Conservation (phyloP, 2,888 invertebrate genomes). For the Hydraecia micacea region DNA sequence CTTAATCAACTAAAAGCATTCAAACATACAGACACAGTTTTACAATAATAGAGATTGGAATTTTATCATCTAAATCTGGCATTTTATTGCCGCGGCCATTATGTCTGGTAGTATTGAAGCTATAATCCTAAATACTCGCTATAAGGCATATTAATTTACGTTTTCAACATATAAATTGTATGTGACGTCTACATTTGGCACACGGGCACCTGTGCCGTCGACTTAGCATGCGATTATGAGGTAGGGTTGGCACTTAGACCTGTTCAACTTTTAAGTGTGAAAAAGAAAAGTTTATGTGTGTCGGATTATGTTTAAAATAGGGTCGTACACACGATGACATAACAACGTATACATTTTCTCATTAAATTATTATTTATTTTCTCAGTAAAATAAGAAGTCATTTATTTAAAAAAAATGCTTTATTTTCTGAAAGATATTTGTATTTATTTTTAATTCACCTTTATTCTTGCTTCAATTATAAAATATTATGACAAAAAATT, state of each 20-base stretch:
- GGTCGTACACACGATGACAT: not conserved
- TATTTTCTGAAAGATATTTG: no score
- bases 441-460: not conserved
- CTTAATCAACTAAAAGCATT: constrained; percentile 48
- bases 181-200: constrained; percentile 65
- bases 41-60: constrained; percentile 54
- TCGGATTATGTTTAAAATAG: constrained; percentile 12
- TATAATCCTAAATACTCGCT: constrained; percentile 61
- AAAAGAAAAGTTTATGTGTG: constrained; percentile 17
- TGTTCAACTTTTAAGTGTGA: constrained; percentile 5
- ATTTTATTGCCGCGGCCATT: constrained; percentile 60
- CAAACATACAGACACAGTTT: constrained; percentile 33
- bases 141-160: constrained; percentile 60
- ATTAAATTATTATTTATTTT: no score
- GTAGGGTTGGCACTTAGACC: constrained; percentile 56
- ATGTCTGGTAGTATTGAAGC: constrained; percentile 37
- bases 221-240: constrained; percentile 65
- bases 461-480: not conserved
- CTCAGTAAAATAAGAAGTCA: no score
- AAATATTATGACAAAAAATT: not conserved
- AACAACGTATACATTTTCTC: not conserved
- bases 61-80: constrained; percentile 60
- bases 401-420: no score
- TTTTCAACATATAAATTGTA: constrained; percentile 65
- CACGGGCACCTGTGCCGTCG: constrained; percentile 60